A percentile compares a stretch with the other conserved stretches of the same genome.
Evolutionary conservation across 2,113 vertebrate genomes (phyloP).

Genomic region (Anhinga anhinga): DNA sequence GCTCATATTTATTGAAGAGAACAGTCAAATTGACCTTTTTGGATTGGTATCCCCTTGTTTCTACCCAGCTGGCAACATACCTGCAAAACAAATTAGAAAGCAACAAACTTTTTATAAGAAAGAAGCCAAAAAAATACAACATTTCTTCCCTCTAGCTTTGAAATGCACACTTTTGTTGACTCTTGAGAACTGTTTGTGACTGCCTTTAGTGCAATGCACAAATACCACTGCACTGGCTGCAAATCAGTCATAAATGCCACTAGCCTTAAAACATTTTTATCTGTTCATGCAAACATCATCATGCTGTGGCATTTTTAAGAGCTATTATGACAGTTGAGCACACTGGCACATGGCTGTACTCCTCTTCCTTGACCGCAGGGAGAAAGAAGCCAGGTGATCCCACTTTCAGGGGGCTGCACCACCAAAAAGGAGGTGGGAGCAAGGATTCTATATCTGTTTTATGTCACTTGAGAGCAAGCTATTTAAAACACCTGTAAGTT

Average conservation of each 20-base stretch:
- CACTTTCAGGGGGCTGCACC: background rate
- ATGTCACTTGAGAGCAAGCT: background rate
- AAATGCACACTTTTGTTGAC: background rate
- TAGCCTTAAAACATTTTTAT: background rate
- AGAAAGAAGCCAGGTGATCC: background rate
- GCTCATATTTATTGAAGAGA: conserved; percentile 72
- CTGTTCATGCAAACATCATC: background rate
- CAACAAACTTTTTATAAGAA: background rate
- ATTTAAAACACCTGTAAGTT: background rate
- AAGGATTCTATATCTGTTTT: background rate
- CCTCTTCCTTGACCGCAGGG: background rate
- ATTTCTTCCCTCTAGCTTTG: background rate
- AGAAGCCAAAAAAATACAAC: background rate
- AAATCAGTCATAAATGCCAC: background rate
- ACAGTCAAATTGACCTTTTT: conserved; percentile 70
- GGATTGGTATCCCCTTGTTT: conserved; percentile 59
- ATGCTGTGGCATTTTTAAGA: background rate
- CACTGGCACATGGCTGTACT: background rate
- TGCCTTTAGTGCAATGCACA: background rate
- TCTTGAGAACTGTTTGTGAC: background rate
- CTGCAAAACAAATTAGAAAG: conserved; percentile 44
- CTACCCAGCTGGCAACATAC: conserved; percentile 73
- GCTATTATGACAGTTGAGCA: background rate
- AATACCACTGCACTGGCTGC: background rate
- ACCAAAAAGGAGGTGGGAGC: background rate